Percentiles rank a stretch among this genome's conserved stretches.
Evolutionary conservation across 2,797 vertebrate genomes (phyloP).

Genomic region (Cyprinella venusta): DNA sequence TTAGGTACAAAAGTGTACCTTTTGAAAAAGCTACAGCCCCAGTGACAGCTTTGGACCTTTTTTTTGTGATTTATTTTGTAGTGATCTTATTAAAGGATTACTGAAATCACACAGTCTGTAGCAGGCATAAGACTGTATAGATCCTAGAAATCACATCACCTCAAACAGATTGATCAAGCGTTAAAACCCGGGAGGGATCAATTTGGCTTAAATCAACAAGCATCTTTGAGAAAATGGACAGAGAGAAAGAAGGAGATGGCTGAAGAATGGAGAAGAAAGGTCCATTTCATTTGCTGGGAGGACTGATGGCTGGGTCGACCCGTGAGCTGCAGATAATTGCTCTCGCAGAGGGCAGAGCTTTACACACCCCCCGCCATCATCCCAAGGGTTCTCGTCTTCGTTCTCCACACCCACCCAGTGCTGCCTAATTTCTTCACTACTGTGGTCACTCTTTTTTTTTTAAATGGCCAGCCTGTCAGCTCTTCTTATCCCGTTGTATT

Average conservation of each 20-base stretch:
- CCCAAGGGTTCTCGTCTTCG: constrained; percentile 49
- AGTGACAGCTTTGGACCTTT: no score
- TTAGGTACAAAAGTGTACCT: no score
- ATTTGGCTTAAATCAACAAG: constrained; percentile 62
- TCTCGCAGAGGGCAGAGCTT: constrained; percentile 46
- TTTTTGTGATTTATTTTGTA: neutral
- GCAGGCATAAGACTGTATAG: neutral
- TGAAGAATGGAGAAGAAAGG: constrained; percentile 21
- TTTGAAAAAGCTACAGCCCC: no score
- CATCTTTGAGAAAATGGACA: constrained; percentile 22
- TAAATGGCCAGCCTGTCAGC: constrained; percentile 1
- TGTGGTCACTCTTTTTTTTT: constrained; percentile 25
- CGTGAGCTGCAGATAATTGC: constrained; percentile 42
- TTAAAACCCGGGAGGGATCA: constrained; percentile 58
- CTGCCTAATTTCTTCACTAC: constrained; percentile 22
- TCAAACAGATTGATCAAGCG: constrained; percentile 64
- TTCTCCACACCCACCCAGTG: constrained; percentile 15
- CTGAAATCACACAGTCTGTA: neutral
- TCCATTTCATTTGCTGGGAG: constrained; percentile 24
- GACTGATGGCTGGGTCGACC: constrained; percentile 45
- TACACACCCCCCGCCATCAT: constrained; percentile 43
- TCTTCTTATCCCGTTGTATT: constrained; percentile 63
- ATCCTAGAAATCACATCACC: constrained; percentile 4
- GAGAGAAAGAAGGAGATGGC: constrained; percentile 11
- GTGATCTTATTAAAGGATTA: neutral